Evolutionary conservation across 2,797 vertebrate genomes (phyloP), one percentile per base, ranked within the genome.

Genomic region (Typhlichthys subterraneus): DNA sequence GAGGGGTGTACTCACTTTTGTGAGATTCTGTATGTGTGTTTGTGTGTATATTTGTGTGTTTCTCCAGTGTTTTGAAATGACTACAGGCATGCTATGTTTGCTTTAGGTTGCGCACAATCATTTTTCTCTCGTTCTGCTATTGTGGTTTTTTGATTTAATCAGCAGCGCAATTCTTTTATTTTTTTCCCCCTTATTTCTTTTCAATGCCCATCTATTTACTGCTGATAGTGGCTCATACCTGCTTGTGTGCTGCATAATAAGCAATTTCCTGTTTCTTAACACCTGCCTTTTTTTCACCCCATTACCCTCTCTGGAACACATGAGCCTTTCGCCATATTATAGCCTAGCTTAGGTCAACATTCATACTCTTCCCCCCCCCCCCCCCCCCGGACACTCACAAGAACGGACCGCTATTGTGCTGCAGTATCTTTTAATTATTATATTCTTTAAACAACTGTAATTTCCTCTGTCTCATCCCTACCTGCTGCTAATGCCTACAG

Each of bases 401-500:
- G 38, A 15, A 58, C 51, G 61, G n/a, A 13, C 53, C 45, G 59
- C 42, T 55, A 4, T 53, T 73, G 61, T 65, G 53, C 50, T 59
- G 45, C 63, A 57, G 69, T 71, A 59, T 83, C 80, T 56, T 83
- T 85, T 64, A 70, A 54, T 74, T 65, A 48, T 7, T 61, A 59
- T 29, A 19, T 71, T 54, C 58, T 75, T 66, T 65, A 72, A 82
- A 71, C 61, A 75, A 60, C 85, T 84, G 63, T 69, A 61, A 79
- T 88, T 88, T 89, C 78, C 79, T 84, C 64, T 73, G 56, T 29
- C 62, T 69, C 54, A 53, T 80, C 70, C 69, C 70, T 70, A 72
- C 78, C 63, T 15, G 15, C 72, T 76, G 67, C 82, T 79, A 78
- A 83, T 80, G 86, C 85, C 89, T 65, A 59, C 72, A 85, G 85